phyloP scores from a whole-genome alignment of 2,797 vertebrate species.

The Coluber constrictor region DNA sequence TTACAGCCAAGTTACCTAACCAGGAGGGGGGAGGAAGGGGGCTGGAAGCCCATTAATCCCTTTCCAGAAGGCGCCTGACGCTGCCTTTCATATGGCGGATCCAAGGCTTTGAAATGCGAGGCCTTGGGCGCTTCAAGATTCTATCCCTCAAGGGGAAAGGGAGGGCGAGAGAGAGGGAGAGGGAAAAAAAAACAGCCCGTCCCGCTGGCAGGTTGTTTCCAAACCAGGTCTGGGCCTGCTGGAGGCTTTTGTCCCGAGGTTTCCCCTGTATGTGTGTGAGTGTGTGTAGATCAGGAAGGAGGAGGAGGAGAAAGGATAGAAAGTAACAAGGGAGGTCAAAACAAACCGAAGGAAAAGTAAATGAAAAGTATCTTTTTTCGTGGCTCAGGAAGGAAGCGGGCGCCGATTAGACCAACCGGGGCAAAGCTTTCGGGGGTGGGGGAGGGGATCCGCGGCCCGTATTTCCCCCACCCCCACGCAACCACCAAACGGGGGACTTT shows the following conservation, averaged over 20 bases:
- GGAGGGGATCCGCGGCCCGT: neutral
- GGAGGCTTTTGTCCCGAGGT: neutral
- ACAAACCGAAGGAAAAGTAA: neutral
- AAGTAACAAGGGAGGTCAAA: neutral
- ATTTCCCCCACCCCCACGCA: neutral
- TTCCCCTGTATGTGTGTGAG: neutral
- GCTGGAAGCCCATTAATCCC: neutral
- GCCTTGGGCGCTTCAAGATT: neutral
- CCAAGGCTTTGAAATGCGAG: neutral
- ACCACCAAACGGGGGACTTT: neutral
- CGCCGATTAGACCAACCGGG: neutral
- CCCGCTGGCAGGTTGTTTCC: neutral
- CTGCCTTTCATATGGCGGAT: neutral
- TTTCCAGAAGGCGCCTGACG: neutral
- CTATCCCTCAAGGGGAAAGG: neutral
- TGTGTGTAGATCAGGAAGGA: no score
- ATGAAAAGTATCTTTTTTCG: neutral
- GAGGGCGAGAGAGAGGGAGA: neutral
- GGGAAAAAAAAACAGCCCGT: neutral
- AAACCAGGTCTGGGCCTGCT: neutral
- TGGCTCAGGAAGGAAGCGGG: neutral
- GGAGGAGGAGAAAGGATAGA: neutral
- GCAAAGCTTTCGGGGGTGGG: neutral
- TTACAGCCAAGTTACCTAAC: neutral
- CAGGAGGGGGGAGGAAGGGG: constrained; percentile 5